A percentile compares a stretch with the other conserved stretches of the same genome.
These are phyloP conservation scores for Saturnia japonica DNA, from an alignment of 2,888 invertebrate species.

Conservation along the genomic window DNA sequence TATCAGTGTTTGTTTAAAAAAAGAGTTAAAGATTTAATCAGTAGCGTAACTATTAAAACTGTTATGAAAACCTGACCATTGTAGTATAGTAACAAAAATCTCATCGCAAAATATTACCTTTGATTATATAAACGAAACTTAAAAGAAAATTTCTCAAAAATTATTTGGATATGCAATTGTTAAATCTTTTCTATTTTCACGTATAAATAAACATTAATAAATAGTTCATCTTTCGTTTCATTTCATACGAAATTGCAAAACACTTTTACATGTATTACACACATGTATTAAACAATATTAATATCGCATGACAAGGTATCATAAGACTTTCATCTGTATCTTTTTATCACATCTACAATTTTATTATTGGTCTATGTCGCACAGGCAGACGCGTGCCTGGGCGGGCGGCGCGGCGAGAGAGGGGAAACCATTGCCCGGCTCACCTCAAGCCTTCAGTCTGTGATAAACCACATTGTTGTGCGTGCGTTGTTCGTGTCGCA, in stretches of 20 bases:
- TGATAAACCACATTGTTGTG: constrained; percentile 46
- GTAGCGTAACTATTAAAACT: no score
- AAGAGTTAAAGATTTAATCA: no score
- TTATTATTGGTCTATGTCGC: constrained; percentile 50
- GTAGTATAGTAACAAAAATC: no score
- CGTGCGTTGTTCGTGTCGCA: constrained; percentile 38
- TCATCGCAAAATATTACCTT: no score
- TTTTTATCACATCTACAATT: constrained; percentile 45
- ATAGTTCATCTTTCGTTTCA: not conserved
- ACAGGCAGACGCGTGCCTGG: constrained; percentile 63
- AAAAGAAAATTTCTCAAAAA: no score
- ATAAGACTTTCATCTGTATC: not conserved
- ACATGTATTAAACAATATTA: not conserved
- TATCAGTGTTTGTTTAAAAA: no score
- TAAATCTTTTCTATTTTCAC: not conserved
- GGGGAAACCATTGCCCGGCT: constrained; percentile 57
- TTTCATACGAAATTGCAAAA: not conserved
- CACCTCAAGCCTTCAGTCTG: constrained; percentile 66
- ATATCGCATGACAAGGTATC: not conserved
- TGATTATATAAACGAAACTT: no score
- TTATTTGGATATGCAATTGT: no score
- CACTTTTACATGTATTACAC: not conserved
- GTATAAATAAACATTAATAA: not conserved
- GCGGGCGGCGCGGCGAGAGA: constrained; percentile 47
- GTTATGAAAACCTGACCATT: no score